A percentile compares a stretch with the other conserved stretches of the same genome.
These are phyloP conservation scores for Taeniopygia guttata DNA, from an alignment of 2,797 vertebrate genomes.

Conservation along the genomic window DNA sequence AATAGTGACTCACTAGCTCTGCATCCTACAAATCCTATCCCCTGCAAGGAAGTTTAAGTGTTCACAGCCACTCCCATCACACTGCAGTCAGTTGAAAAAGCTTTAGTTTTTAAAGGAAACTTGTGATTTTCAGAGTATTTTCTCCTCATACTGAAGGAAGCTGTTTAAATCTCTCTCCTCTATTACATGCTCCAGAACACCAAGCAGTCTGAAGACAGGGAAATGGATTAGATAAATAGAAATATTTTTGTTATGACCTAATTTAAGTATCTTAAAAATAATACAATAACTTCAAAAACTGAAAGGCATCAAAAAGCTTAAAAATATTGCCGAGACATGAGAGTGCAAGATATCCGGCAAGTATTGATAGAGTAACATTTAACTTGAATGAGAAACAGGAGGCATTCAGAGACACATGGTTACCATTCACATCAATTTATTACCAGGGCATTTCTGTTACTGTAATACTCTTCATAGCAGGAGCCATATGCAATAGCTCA, in stretches of 20 bases:
- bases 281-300: slow-evolving; percentile 17
- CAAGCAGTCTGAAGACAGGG: background rate
- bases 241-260: slow-evolving; percentile 63
- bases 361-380: slow-evolving; percentile 12
- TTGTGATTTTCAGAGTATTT: slow-evolving; percentile 28
- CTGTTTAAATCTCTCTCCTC: slow-evolving; percentile 12
- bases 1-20: background rate
- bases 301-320: slow-evolving; percentile 44
- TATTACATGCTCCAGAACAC: slow-evolving; percentile 12
- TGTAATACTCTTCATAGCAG: slow-evolving; percentile 40
- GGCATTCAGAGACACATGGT: slow-evolving; percentile 58
- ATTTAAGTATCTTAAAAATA: slow-evolving; percentile 50
- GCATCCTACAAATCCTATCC: background rate
- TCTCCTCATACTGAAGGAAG: background rate
- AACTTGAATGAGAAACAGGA: slow-evolving; percentile 63
- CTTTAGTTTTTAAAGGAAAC: background rate
- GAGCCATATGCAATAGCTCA: background rate
- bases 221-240: slow-evolving; percentile 58
- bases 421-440: slow-evolving; percentile 58
- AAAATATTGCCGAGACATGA: slow-evolving; percentile 39
- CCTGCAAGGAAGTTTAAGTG: slow-evolving; percentile 1
- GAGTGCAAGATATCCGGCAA: slow-evolving; percentile 50
- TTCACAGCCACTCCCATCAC: background rate
- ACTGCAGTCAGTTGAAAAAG: background rate
- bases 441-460: slow-evolving; percentile 41